Percentiles rank a stretch among this genome's conserved stretches.
Evolutionary conservation across 2,113 vertebrate species (phyloP).

Genomic region (western clawed frog (Xenopus tropicalis)): DNA sequence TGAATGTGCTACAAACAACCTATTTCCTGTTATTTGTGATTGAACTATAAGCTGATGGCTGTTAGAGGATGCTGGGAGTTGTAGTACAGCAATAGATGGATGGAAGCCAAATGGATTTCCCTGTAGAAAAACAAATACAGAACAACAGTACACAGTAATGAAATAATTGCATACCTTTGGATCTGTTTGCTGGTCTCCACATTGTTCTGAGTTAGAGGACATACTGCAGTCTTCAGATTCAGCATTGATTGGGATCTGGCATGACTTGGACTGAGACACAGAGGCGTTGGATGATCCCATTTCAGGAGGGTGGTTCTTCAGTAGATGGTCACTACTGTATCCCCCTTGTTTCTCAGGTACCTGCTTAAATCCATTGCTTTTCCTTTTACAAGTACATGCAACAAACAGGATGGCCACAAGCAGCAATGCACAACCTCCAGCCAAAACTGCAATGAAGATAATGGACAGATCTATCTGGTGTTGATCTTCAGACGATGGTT

Average conservation of each 20-base stretch:
- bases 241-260: not conserved
- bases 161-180: not conserved
- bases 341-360: not conserved
- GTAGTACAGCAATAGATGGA: too few relatives aligned
- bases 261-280: not conserved
- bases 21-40: too few relatives aligned
- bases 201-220: not conserved
- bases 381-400: conserved; percentile 54
- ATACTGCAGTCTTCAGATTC: not conserved
- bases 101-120: too few relatives aligned
- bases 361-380: conserved; percentile 5
- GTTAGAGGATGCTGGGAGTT: too few relatives aligned
- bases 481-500: conserved; percentile 42
- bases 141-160: too few relatives aligned
- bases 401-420: conserved; percentile 60
- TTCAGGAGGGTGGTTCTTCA: not conserved
- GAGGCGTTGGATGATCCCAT: not conserved
- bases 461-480: conserved; percentile 48
- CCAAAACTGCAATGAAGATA: conserved; percentile 58
- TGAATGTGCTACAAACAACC: too few relatives aligned
- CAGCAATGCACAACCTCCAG: conserved; percentile 59
- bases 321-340: not conserved
- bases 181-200: not conserved
- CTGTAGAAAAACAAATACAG: too few relatives aligned
- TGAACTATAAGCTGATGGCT: too few relatives aligned